Evolutionary conservation across 2,113 vertebrate species (phyloP).

Genomic region (Tiliqua scincoides): DNA sequence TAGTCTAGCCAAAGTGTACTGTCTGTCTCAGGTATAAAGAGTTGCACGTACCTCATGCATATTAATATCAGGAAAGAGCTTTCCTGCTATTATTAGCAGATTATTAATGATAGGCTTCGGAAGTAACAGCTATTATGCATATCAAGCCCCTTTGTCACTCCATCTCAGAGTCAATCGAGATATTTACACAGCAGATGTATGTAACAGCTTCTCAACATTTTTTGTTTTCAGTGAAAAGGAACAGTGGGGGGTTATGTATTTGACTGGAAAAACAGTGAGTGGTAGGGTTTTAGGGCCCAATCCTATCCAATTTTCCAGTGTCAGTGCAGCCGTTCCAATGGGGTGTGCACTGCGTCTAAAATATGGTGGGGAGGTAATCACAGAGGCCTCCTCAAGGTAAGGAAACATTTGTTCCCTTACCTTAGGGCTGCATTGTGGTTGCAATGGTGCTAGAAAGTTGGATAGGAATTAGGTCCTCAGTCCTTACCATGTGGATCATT

Average conservation of each 20-base stretch:
- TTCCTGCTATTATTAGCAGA: slow-evolving; percentile 29
- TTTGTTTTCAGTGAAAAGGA: neutral
- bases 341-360: too few relatives aligned
- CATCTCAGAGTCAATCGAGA: neutral
- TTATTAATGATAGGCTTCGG: neutral
- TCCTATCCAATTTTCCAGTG: too few relatives aligned
- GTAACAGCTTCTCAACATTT: neutral
- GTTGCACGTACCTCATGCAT: neutral
- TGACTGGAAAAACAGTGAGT: neutral
- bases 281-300: too few relatives aligned
- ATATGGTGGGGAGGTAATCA: too few relatives aligned
- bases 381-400: too few relatives aligned
- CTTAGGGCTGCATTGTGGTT: too few relatives aligned
- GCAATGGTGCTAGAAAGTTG: too few relatives aligned
- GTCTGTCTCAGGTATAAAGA: neutral
- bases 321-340: too few relatives aligned
- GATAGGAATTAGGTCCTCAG: too few relatives aligned
- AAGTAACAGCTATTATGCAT: neutral
- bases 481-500: neutral
- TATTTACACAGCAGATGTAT: neutral
- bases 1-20: slow-evolving; percentile 40
- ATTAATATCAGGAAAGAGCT: slow-evolving; percentile 8
- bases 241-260: neutral
- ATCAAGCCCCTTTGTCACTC: neutral
- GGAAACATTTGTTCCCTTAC: too few relatives aligned